These are phyloP conservation scores for Coracias cyanogaster DNA, from an alignment of 2,797 vertebrate species.

Conservation along the genomic window DNA sequence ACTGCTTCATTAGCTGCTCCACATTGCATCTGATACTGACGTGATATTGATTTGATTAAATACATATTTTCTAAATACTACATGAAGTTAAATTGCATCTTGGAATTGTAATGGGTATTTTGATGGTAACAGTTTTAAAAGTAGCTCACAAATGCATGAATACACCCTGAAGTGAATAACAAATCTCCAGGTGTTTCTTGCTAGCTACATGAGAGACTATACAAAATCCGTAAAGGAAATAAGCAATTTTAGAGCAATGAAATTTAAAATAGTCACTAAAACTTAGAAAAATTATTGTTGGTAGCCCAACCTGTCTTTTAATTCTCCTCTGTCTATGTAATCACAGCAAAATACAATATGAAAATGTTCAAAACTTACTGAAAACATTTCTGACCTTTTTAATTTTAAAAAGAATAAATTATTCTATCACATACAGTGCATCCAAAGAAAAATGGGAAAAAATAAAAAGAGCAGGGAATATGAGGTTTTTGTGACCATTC, in stretches of 20 bases:
- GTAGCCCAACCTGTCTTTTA: neutral
- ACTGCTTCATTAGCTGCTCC: slow-evolving; percentile 60
- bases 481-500: neutral
- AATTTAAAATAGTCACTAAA: neutral
- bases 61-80: neutral
- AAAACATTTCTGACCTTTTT: neutral
- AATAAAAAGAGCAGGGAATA: neutral
- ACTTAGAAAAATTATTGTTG: neutral
- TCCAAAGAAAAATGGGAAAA: neutral
- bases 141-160: neutral
- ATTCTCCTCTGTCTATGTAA: neutral
- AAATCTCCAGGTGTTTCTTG: neutral
- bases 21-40: neutral
- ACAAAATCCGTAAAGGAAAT: neutral
- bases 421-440: neutral
- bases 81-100: neutral
- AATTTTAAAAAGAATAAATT: neutral
- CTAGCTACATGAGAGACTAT: neutral
- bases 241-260: neutral
- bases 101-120: neutral
- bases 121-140: neutral
- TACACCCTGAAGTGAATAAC: neutral
- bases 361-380: neutral
- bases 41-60: neutral
- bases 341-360: neutral